Evolutionary conservation across 2,888 invertebrate species (phyloP).

Genomic region (Mylabris sibirica): DNA sequence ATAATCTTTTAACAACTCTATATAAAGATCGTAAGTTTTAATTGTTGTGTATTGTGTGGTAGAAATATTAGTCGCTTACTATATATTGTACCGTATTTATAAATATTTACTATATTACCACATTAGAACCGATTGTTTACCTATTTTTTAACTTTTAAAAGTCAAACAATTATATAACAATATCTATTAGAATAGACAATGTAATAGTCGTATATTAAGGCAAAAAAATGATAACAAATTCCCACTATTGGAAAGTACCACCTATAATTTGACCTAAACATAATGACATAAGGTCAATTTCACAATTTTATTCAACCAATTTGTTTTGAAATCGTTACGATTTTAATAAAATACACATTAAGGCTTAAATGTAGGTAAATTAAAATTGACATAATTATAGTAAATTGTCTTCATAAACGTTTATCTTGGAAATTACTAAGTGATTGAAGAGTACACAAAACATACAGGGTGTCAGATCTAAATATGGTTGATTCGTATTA

Average conservation of each 20-base stretch:
- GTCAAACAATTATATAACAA: conserved; percentile 5
- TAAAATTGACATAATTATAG: background rate
- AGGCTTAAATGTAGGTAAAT: background rate
- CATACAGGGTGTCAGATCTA: too few relatives aligned
- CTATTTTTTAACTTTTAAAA: background rate
- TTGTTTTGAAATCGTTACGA: background rate
- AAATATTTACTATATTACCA: background rate
- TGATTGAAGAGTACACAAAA: too few relatives aligned
- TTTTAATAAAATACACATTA: background rate
- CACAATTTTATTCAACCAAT: background rate
- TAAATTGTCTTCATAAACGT: background rate
- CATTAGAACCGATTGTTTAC: background rate
- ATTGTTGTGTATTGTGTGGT: background rate
- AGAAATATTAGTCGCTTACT: background rate
- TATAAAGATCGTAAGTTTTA: background rate
- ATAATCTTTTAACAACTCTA: background rate
- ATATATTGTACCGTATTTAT: background rate
- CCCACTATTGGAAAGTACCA: background rate
- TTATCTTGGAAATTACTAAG: background rate
- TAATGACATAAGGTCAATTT: conserved; percentile 2
- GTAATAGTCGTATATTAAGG: background rate
- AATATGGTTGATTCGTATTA: too few relatives aligned
- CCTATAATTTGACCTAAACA: background rate
- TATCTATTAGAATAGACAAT: background rate
- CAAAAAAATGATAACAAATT: background rate